phyloP scores from a whole-genome alignment of 2,113 vertebrate species.

The Ivindomyrus marchei region DNA sequence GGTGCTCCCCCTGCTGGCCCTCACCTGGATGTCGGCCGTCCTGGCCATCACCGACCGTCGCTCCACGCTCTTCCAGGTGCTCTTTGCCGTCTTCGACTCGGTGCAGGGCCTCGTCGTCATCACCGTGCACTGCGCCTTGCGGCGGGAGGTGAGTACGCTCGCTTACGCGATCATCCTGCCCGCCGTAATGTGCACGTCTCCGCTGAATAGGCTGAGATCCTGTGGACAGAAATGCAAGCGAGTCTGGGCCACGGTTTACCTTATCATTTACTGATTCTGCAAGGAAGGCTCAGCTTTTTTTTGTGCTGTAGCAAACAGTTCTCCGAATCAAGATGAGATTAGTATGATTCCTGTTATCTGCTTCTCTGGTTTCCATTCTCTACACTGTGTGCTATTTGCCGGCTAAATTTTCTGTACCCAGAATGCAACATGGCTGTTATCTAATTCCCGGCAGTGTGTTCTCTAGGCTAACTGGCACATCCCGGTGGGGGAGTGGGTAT shows the following conservation, averaged over 20 bases:
- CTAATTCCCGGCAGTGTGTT: conserved; percentile 15
- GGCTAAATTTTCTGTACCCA: conserved; percentile 13
- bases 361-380: background rate
- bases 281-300: background rate
- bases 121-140: conserved; percentile 91
- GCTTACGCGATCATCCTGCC: background rate
- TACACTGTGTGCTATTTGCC: background rate
- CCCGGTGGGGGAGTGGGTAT: conserved; percentile 8
- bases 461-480: conserved; percentile 23
- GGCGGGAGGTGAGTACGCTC: conserved; percentile 77
- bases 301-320: background rate
- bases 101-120: conserved; percentile 97
- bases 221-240: background rate
- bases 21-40: conserved; percentile 99
- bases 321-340: background rate
- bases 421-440: conserved; percentile 17
- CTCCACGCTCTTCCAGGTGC: conserved; percentile 89
- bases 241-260: background rate
- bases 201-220: background rate
- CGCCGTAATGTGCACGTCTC: background rate
- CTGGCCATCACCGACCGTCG: conserved; percentile 96
- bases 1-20: conserved; percentile 87
- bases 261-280: background rate
- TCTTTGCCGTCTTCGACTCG: conserved; percentile 91
- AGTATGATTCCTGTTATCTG: background rate